Base-by-base conservation (phyloP, 2,113 vertebrate genomes). In the Varanus komodoensis region DNA sequence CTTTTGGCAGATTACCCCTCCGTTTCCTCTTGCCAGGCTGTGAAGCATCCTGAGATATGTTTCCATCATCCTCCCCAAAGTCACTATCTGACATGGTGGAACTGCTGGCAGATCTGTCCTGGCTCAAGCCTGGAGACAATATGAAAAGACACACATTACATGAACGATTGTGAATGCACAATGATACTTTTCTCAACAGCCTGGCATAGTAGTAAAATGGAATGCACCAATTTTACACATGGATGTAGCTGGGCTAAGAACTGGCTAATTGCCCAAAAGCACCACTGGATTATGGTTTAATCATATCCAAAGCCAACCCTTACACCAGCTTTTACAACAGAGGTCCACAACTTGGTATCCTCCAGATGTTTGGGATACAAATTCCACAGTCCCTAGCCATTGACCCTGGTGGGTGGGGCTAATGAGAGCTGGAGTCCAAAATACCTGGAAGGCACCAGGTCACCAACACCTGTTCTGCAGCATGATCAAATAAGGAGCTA, bases 1-100 rank as follows among this genome's bases (percentile, higher is more conserved):
- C 99, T 93, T 99, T 99, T n/a, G 99, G 99, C 68, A 99, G 97
- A 89, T 99, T 99, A 82, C 98, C 99, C 27, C 99, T 97, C 91
- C 98, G 98, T 93, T 99, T 99, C 86, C 98, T 98, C 96, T 99
- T 99, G 92, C 95, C 96, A 0, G 97, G 86, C 71, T 97, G 97
- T 1, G 96, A 97, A 88, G 97, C 95, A 92, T 98, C 98, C 9
- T 98, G 96, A 7, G 98, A 98, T n/a, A 96, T 96, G 92, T 97
- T 93, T 74, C 97, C 92, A 89, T 99, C 98, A 3, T 99, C 98
- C 82, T 98, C 98, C 6, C 97, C 98, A 23, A 95, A 95, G 90
- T 98, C 99, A n/a, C 98, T 99, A 93, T 99, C 99, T 0, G 98
- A 99, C 98, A 99, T 97, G 93, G 97, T 96, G 50, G 97, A 97